Percentiles rank a stretch among this genome's conserved stretches.
These are phyloP conservation scores for Tylochromis polylepis DNA, from an alignment of 2,113 vertebrate species.

Conservation along the genomic window DNA sequence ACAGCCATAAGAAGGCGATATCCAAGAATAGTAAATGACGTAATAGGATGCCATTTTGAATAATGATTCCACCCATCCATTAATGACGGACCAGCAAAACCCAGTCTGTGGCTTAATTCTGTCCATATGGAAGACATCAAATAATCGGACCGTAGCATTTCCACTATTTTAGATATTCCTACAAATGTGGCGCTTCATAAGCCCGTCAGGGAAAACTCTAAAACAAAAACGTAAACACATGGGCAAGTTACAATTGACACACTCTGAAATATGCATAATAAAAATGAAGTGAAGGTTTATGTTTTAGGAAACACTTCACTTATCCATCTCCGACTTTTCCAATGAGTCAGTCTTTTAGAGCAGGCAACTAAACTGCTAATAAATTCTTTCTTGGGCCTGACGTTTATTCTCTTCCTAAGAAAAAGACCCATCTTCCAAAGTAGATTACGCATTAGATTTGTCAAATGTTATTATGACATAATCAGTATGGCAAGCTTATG, in stretches of 20 bases:
- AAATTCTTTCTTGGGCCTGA: background rate
- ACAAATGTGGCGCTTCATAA: background rate
- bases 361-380: background rate
- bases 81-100: background rate
- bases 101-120: background rate
- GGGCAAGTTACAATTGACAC: background rate
- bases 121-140: constrained; percentile 10
- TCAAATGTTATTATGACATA: background rate
- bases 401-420: background rate
- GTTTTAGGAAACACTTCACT: background rate
- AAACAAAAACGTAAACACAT: constrained; percentile 12
- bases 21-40: constrained; percentile 33
- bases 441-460: background rate
- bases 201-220: background rate
- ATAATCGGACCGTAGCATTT: background rate
- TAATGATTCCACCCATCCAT: background rate
- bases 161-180: background rate
- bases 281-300: background rate
- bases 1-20: background rate
- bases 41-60: background rate
- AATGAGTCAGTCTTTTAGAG: background rate
- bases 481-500: background rate
- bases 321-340: background rate
- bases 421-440: background rate
- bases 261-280: background rate